Evolutionary conservation across 2,113 vertebrate genomes (phyloP), one percentile per base, ranked within the genome.

Genomic region (Ageneiosus marmoratus): DNA sequence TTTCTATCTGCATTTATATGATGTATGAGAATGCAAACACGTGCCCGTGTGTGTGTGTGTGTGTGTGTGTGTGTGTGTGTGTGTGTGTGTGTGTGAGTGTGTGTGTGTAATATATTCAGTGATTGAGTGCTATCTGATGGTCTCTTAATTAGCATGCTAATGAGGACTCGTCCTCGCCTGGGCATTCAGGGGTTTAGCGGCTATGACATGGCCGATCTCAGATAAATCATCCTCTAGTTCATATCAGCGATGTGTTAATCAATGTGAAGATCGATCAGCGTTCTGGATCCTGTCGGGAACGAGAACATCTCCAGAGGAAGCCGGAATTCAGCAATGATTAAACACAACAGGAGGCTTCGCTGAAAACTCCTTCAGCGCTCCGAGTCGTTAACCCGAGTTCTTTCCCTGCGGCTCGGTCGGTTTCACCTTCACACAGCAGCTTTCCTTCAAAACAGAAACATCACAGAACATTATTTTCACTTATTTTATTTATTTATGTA

Each of bases 161-260:
- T 92, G 91, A 91, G 91, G 83, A 83, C 83, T 83, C 86, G 89
- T 88, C 87, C 78, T 41, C 58, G 46, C 62, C 46, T 29, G 34
- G 32, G 82, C 60, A 53, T 85, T 82, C 79, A 83, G 82, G 86
- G 91, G 87, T 83, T 79, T 91, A 91, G 93, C 93, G 89, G 79
- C 90, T 92, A 92, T 90, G 90, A 93, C 91, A 92, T 83, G 88
- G 86, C 80, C 86, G 87, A 89, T 79, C 87, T 89, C 87, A 91
- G 92, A 93, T 88, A 92, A 91, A 93, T 93, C 91, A 94, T 94
- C 91, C 93, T 92, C 92, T 91, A 94, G 92, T 95, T 94, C 93
- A 94, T 94, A 94, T 94, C 93, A 92, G 91, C 93, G 92, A 93
- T 93, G 92, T 92, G 91, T 93, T 94, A 92, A 93, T 95, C 94